These are phyloP conservation scores for Hydrophis major DNA, from an alignment of 2,797 vertebrate genomes.

Conservation along the genomic window DNA sequence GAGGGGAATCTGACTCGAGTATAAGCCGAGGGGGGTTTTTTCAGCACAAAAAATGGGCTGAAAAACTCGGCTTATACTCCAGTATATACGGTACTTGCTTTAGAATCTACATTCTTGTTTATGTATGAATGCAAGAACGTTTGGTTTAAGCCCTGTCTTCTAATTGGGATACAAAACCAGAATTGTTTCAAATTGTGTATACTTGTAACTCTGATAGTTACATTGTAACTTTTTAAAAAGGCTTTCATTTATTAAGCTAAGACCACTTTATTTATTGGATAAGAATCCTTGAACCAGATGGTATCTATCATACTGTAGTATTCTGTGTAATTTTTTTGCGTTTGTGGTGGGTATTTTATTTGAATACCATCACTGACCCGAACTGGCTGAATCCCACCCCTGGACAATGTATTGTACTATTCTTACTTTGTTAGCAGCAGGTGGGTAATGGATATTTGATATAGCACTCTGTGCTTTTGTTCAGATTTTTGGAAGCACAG, in stretches of 20 bases:
- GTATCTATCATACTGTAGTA: neutral
- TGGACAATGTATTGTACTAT: neutral
- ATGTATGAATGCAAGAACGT: neutral
- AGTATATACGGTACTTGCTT: neutral
- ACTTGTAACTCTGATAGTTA: neutral
- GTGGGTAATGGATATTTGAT: neutral
- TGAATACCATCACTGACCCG: no score
- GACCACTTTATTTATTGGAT: neutral
- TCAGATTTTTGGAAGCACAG: neutral
- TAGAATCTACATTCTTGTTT: neutral
- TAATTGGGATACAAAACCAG: neutral
- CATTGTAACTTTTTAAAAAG: neutral
- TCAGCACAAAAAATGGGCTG: no score
- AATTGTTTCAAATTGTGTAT: neutral
- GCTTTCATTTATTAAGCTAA: neutral
- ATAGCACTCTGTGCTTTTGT: neutral
- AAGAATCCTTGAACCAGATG: neutral
- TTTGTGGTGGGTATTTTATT: neutral
- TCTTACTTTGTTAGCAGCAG: neutral
- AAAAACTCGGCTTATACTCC: no score
- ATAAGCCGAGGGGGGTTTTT: no score
- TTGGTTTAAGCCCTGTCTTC: neutral
- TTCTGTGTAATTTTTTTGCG: rapidly evolving
- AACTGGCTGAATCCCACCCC: no score
- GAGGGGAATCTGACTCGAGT: no score